Conservation (phyloP, 2,888 invertebrate genomes). For the Dicyrtomina minuta region DNA sequence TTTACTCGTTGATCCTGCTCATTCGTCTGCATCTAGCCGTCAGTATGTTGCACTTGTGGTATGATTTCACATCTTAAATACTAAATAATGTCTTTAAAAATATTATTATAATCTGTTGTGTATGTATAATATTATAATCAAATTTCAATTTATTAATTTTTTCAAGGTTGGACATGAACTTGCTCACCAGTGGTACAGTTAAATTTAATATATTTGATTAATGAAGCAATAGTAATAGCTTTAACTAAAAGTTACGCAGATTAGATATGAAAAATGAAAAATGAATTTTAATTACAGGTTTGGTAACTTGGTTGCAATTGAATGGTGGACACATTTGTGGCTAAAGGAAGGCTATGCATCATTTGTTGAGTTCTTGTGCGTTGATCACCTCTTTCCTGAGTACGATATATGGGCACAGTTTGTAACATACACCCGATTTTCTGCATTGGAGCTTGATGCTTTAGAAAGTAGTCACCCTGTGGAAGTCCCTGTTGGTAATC, state of each 20-base stretch:
- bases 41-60: conserved; percentile 86
- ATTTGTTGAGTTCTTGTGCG: conserved; percentile 93
- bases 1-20: conserved; percentile 83
- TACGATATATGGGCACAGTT: conserved; percentile 98
- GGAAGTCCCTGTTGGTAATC: conserved; percentile 87
- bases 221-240: neutral
- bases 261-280: too few relatives aligned
- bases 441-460: conserved; percentile 82
- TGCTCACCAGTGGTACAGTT: conserved; percentile 62
- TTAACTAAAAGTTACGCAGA: too few relatives aligned
- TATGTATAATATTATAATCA: too few relatives aligned
- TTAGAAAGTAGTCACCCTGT: conserved; percentile 93
- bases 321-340: conserved; percentile 98
- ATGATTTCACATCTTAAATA: too few relatives aligned
- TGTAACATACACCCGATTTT: conserved; percentile 81
- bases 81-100: too few relatives aligned
- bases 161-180: conserved; percentile 58
- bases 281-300: too few relatives aligned
- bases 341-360: conserved; percentile 95
- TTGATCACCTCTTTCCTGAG: conserved; percentile 88
- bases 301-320: conserved; percentile 94
- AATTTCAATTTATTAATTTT: too few relatives aligned
- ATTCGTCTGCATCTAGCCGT: conserved; percentile 79
- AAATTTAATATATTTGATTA: neutral
- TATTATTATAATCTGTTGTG: too few relatives aligned